Base-by-base conservation (phyloP, 2,888 invertebrate species). In the Byasa hedistus region DNA sequence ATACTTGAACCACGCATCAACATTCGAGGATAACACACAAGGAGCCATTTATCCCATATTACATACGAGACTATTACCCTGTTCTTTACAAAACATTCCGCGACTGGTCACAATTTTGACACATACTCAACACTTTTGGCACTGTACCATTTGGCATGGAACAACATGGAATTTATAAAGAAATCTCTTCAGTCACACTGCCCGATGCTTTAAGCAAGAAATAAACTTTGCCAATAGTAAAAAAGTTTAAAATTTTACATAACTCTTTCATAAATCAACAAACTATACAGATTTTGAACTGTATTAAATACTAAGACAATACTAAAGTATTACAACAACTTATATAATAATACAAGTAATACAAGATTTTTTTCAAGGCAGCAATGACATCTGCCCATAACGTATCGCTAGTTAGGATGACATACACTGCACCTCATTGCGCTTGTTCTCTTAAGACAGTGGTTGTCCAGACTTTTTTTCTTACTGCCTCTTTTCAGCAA, bases 41-140 rank as follows among this genome's bases (percentile, higher is more conserved):
- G 57, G 17, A 15, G 57, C 8, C 19, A 54, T 39, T 36, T 39
- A 22, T 36, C 36, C 22, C 39, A 21, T 22, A 57, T 17, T 57
- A 39, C 10, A 39, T 39, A 57, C 39, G 27, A 56, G 56, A 56
- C 21, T 54, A 56, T 24, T 56, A 56, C 56, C 56, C 56, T 56
- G 56, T 56, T 56, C 10, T 54, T 15, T 48, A 48, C 48, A 54
- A n/a, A 22, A 15, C 23, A 12, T 54, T 23, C 23, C 22, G 22
- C 54, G 15, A 12, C 10, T n/a, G 22, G 23, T 23, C 21, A n/a
- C 23, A 54, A 12, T 10, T 12, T 54, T 54, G 54, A 3, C 54
- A 54, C 54, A 22, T n/a, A 5, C 27, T 27, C 27, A 27, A 27
- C 27, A 27, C 48, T n/a, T 48, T 48, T 48, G 48, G 48, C 48